Conservation (phyloP, 2,797 vertebrate genomes). For the Thaleichthys pacificus region DNA sequence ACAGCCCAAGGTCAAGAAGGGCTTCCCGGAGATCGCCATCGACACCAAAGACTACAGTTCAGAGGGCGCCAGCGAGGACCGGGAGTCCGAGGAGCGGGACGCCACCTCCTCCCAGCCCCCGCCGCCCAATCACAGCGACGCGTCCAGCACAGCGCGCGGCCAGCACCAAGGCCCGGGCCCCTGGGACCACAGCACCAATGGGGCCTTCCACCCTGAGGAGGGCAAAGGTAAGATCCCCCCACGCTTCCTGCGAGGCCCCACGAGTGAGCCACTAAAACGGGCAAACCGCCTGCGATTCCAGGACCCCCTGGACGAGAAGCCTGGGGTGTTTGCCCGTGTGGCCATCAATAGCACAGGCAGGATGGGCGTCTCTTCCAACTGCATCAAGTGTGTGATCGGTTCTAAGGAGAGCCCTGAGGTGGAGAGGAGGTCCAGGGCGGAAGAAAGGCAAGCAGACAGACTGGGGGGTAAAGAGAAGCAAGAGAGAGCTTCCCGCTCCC, state of each 20-base stretch:
- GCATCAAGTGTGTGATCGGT: conserved; percentile 89
- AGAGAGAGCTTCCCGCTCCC: conserved; percentile 30
- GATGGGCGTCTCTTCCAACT: conserved; percentile 87
- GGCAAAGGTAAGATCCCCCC: conserved; percentile 89
- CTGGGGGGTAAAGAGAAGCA: conserved; percentile 25
- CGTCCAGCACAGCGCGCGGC: conserved; percentile 49
- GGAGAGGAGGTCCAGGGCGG: conserved; percentile 67
- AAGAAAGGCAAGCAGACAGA: conserved; percentile 2
- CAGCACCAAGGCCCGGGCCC: conserved; percentile 43
- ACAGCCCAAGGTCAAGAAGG: conserved; percentile 88
- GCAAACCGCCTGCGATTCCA: conserved; percentile 71
- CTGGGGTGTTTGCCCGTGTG: conserved; percentile 79
- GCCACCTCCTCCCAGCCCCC: conserved; percentile 53
- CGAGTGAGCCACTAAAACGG: conserved; percentile 81
- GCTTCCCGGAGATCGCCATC: conserved; percentile 85
- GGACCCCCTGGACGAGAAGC: conserved; percentile 72
- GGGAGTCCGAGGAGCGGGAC: conserved; percentile 72
- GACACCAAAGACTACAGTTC: conserved; percentile 86
- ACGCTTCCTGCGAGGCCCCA: conserved; percentile 59
- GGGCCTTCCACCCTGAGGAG: conserved; percentile 74
- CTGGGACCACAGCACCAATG: conserved; percentile 70
- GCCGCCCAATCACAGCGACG: conserved; percentile 53
- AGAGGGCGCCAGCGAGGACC: conserved; percentile 81
- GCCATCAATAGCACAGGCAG: conserved; percentile 82
- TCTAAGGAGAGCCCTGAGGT: conserved; percentile 82